phyloP scores from a whole-genome alignment of 30 jellyfish, hydroid and myxozoan genomes.

The Sanderia malayensis region DNA sequence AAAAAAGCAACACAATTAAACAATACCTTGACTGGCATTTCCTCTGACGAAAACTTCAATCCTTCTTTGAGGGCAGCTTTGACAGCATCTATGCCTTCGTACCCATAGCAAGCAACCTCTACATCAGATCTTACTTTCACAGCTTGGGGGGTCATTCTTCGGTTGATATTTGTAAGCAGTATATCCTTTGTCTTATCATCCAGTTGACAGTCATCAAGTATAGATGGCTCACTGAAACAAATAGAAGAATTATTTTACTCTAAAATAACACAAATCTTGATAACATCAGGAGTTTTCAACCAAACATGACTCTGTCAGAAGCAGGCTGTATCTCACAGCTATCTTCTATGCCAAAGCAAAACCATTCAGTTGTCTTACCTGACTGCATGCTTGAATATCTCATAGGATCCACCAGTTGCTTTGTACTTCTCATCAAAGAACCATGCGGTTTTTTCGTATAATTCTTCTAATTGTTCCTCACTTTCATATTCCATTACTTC shows the following conservation, averaged over 20 bases:
- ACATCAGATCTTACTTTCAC: conserved; percentile 92
- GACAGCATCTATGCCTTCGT: conserved; percentile 99
- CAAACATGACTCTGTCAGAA: too few species aligned
- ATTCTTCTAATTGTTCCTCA: conserved; percentile 85
- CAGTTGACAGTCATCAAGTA: conserved; percentile 81
- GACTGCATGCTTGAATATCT: conserved; percentile 96
- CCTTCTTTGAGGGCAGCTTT: conserved; percentile 90
- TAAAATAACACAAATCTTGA: too few species aligned
- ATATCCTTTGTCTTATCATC: conserved; percentile 76
- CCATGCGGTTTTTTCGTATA: conserved; percentile 97
- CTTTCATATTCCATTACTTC: conserved; percentile 72
- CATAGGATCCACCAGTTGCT: conserved; percentile 97
- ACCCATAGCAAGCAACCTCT: conserved; percentile 94
- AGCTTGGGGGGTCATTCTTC: conserved; percentile 97
- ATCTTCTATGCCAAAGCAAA: too few species aligned
- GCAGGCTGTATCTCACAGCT: too few species aligned
- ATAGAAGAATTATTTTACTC: neutral
- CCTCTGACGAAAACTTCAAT: conserved; percentile 76
- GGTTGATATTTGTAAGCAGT: conserved; percentile 72
- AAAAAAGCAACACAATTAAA: too few species aligned
- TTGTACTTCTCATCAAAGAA: conserved; percentile 85
- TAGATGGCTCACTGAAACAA: conserved; percentile 84
- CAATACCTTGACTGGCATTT: conserved; percentile 89
- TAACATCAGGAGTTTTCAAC: too few species aligned
- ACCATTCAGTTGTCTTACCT: conserved; percentile 69